Conservation (phyloP, 2,888 invertebrate species). For the Xestobium rufovillosum region DNA sequence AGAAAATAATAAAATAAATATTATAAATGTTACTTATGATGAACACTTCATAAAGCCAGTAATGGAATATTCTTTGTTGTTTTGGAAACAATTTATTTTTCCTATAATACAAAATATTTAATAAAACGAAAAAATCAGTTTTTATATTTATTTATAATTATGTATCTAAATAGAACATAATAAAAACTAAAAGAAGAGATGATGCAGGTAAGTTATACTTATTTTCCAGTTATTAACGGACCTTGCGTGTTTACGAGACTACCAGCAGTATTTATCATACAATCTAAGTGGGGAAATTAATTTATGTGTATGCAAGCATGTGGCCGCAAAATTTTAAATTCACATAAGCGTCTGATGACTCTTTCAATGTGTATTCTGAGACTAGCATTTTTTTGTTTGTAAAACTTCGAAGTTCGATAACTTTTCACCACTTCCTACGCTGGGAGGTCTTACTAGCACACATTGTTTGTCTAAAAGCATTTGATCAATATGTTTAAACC, state of each 20-base stretch:
- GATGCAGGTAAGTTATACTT: too few species aligned
- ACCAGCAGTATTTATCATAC: slow-evolving; percentile 15
- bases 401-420: slow-evolving; percentile 15
- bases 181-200: too few species aligned
- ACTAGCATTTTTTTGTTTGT: slow-evolving; percentile 12
- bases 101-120: too few species aligned
- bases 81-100: too few species aligned
- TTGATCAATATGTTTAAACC: too few species aligned
- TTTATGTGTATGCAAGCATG: slow-evolving; percentile 12
- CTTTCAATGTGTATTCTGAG: slow-evolving; percentile 13
- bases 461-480: too few species aligned
- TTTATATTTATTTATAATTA: too few species aligned
- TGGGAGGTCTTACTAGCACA: slow-evolving; percentile 15
- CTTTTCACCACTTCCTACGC: slow-evolving; percentile 8
- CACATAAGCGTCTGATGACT: slow-evolving; percentile 12
- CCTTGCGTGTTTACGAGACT: slow-evolving; percentile 19
- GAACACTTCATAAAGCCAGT: slow-evolving; percentile 11
- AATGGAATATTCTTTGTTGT: slow-evolving; percentile 9
- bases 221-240: too few species aligned
- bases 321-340: too few species aligned
- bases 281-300: slow-evolving; percentile 12
- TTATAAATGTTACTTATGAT: slow-evolving; percentile 14
- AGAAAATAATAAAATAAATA: slow-evolving; percentile 10
- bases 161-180: too few species aligned
- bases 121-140: too few species aligned